Percentiles rank a stretch among this genome's conserved stretches.
Conservation (phyloP, 2,113 vertebrate genomes). For the Epinephelus fuscoguttatus region DNA sequence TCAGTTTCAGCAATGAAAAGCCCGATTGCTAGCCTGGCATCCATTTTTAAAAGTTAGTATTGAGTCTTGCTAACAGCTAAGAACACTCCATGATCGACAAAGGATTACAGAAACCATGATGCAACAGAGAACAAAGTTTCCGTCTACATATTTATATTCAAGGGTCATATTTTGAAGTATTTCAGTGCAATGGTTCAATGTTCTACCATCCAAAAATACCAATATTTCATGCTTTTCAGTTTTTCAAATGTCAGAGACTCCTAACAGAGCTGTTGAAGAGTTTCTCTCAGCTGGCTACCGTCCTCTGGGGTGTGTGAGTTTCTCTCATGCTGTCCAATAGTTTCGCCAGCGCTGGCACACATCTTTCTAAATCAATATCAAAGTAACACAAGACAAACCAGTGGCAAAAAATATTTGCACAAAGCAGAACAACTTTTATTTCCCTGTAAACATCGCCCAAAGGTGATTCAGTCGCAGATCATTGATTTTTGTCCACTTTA, state of each 20-base stretch:
- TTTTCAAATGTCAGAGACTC: slow-evolving; percentile 36
- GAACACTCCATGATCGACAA: neutral
- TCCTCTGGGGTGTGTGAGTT: slow-evolving; percentile 29
- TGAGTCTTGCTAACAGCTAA: neutral
- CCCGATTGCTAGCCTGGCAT: no score
- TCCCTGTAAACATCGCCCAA: slow-evolving; percentile 30
- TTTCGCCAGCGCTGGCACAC: slow-evolving; percentile 21
- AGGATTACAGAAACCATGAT: neutral
- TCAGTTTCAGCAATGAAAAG: no score
- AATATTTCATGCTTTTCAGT: slow-evolving; percentile 24
- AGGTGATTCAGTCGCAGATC: slow-evolving; percentile 37
- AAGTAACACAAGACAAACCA: slow-evolving; percentile 46
- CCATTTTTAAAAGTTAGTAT: no score
- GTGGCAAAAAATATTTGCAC: slow-evolving; percentile 20
- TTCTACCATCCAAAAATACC: slow-evolving; percentile 4
- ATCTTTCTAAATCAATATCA: slow-evolving; percentile 61
- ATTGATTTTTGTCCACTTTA: slow-evolving; percentile 43
- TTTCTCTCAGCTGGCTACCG: slow-evolving; percentile 17
- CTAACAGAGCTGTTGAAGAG: slow-evolving; percentile 19
- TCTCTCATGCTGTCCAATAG: slow-evolving; percentile 45
- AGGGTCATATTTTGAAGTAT: neutral
- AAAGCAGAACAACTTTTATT: slow-evolving; percentile 29
- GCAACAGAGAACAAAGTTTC: neutral
- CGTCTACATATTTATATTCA: neutral
- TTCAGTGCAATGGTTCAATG: neutral